These are phyloP conservation scores for Thunnus albacares DNA, from an alignment of 2,797 vertebrate species.

Conservation along the genomic window DNA sequence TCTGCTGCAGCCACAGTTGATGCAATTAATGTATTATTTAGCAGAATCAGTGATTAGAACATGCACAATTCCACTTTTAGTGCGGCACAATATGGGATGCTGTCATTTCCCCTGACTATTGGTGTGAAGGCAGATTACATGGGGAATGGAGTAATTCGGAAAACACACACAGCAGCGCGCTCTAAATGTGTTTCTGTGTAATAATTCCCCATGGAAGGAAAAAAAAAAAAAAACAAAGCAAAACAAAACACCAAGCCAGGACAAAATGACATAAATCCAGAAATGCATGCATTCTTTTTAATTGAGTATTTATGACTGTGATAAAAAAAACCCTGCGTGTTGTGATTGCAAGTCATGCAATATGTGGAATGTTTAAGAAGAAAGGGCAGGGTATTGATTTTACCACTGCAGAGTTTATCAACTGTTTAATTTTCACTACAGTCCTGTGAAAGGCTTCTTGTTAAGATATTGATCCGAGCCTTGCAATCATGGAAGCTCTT, in stretches of 20 bases:
- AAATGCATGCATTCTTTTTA: background rate
- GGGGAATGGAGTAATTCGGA: slow-evolving; percentile 43
- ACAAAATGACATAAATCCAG: slow-evolving; percentile 22
- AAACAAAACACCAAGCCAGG: slow-evolving; percentile 4
- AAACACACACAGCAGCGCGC: slow-evolving; percentile 18
- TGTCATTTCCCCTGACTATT: slow-evolving; percentile 50
- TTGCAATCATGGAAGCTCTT: slow-evolving; percentile 60
- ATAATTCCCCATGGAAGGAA: background rate
- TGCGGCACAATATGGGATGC: slow-evolving; percentile 47
- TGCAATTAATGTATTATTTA: slow-evolving; percentile 80
- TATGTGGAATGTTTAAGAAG: slow-evolving; percentile 36
- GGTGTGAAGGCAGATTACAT: slow-evolving; percentile 65
- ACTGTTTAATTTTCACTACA: slow-evolving; percentile 70
- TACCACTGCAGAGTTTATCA: slow-evolving; percentile 63
- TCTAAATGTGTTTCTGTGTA: slow-evolving; percentile 24
- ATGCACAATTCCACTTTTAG: slow-evolving; percentile 63
- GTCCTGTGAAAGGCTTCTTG: slow-evolving; percentile 44
- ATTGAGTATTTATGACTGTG: slow-evolving; percentile 10
- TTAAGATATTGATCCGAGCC: slow-evolving; percentile 61
- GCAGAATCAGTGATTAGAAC: slow-evolving; percentile 70
- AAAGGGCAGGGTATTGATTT: slow-evolving; percentile 65
- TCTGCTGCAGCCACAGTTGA: slow-evolving; percentile 68
- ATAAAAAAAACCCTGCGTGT: background rate
- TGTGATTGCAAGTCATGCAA: slow-evolving; percentile 32
- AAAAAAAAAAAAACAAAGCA: background rate